Base-by-base conservation (phyloP, 1,140 invertebrate genomes). In the Caerostris extrusa region DNA sequence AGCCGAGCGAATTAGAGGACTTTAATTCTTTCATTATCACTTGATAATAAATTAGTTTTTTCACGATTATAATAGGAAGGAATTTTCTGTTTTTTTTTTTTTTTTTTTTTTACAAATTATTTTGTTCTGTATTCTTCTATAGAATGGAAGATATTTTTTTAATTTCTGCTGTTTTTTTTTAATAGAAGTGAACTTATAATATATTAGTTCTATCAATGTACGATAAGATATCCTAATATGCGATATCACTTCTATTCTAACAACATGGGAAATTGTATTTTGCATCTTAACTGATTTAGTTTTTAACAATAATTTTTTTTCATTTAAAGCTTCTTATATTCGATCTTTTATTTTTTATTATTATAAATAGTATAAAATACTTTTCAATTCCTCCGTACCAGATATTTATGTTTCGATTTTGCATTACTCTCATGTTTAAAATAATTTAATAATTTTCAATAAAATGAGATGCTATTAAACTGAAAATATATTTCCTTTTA, bases 21-120 rank as follows among this genome's bases (percentile, higher is more conserved):
- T 83, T 83, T 83, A 83, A 83, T 83, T 57, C 82, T 83, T 83
- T 83, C 56, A 83, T 83, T 83, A 83, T 83, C 56, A 19, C 56
- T 83, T 83, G 53, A 19, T 58, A 83, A 83, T 83, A 83, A 56
- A 83, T 56, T 83, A 83, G 82, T 57, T 83, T 83, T 83, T 34
- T 19, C 82, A 19, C 5, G 71, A 8, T 50, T 34, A 77, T 34
- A 77, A 77, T 77, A 77, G 71, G 34, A 77, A 50, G 34, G 10
- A 53, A 77, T 34, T 77, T 34, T 34, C 34, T 71, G 34, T 34
- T 34, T 34, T 34, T 69, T 77, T 77, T n/a, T n/a, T n/a, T n/a
- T n/a, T n/a, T n/a, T n/a, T n/a, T n/a, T n/a, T 77, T 77, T 77
- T 34, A 50, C 6, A 10, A 7, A 50, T 50, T 50, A 8, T 77